Evolutionary conservation across 2,888 invertebrate genomes (phyloP).

Genomic region (Ectemnius continuus): DNA sequence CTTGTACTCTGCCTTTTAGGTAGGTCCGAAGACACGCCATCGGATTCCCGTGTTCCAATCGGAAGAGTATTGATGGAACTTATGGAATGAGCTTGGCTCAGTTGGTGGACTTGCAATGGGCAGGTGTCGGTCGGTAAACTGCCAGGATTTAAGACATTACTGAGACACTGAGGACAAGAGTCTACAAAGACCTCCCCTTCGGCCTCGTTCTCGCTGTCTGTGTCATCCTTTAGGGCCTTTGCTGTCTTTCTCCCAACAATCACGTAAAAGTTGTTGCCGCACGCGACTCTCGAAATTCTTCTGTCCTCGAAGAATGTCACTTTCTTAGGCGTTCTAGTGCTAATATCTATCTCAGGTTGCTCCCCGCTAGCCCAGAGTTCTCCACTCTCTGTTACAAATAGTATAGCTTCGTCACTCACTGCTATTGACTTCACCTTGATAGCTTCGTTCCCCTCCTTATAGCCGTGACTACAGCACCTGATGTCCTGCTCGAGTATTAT

Average conservation of each 20-base stretch:
- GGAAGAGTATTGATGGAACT: conserved; percentile 80
- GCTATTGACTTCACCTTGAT: conserved; percentile 83
- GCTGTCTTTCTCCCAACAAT: conserved; percentile 84
- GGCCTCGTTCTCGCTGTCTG: conserved; percentile 81
- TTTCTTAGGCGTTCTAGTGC: conserved; percentile 81
- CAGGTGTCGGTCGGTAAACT: conserved; percentile 83
- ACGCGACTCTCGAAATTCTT: conserved; percentile 84
- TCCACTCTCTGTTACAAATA: conserved; percentile 84
- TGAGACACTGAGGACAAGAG: conserved; percentile 82
- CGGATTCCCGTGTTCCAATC: conserved; percentile 78
- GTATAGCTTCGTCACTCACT: conserved; percentile 82
- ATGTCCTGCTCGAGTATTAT: conserved; percentile 83
- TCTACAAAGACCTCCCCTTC: conserved; percentile 84
- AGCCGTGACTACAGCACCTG: conserved; percentile 83
- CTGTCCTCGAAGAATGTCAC: conserved; percentile 85
- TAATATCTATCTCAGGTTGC: conserved; percentile 84
- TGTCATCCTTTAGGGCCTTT: conserved; percentile 76
- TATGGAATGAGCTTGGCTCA: conserved; percentile 80
- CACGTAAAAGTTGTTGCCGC: conserved; percentile 89
- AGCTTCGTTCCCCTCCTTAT: conserved; percentile 81
- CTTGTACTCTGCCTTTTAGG: conserved; percentile 36
- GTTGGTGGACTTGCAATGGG: conserved; percentile 82
- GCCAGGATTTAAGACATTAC: conserved; percentile 65
- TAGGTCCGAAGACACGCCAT: conserved; percentile 37
- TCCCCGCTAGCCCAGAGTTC: conserved; percentile 85